Conservation (phyloP, 2,797 vertebrate genomes). For the Lepus townsendii region DNA sequence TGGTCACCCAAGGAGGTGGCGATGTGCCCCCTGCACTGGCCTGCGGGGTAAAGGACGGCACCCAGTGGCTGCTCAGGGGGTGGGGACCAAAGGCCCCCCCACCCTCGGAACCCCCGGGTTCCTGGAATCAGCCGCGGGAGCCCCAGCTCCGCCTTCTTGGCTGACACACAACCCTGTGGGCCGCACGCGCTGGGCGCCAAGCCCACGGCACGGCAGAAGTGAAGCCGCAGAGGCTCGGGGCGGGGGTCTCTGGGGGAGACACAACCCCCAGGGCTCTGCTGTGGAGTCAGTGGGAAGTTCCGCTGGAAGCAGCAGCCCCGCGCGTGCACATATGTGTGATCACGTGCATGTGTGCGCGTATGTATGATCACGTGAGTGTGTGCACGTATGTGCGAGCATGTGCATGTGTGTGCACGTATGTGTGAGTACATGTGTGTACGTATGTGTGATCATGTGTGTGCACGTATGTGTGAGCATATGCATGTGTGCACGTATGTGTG, state of each 20-base stretch:
- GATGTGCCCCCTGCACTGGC: not conserved
- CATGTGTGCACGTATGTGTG: too few species aligned
- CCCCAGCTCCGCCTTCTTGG: fast-evolving
- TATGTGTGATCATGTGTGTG: too few species aligned
- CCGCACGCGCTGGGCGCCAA: too few species aligned
- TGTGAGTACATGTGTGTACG: too few species aligned
- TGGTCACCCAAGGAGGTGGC: not conserved
- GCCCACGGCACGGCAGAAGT: too few species aligned
- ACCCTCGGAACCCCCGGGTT: not conserved
- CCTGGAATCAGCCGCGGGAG: not conserved
- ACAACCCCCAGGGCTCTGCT: too few species aligned
- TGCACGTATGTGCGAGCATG: too few species aligned
- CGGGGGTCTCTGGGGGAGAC: not conserved
- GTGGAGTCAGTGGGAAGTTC: fast-evolving
- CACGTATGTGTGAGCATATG: too few species aligned
- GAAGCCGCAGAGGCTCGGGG: not conserved
- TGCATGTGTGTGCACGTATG: too few species aligned
- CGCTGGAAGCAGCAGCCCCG: not conserved
- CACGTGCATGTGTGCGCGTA: too few species aligned
- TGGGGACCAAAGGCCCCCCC: not conserved
- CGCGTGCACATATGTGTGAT: too few species aligned
- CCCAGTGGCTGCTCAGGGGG: fast-evolving
- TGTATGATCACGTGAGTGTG: too few species aligned
- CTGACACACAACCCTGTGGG: not conserved
- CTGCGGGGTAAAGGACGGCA: fast-evolving